Evolutionary conservation across 2,797 vertebrate species (phyloP), one percentile per base, ranked within the genome.

Genomic region (Siniperca scherzeri): DNA sequence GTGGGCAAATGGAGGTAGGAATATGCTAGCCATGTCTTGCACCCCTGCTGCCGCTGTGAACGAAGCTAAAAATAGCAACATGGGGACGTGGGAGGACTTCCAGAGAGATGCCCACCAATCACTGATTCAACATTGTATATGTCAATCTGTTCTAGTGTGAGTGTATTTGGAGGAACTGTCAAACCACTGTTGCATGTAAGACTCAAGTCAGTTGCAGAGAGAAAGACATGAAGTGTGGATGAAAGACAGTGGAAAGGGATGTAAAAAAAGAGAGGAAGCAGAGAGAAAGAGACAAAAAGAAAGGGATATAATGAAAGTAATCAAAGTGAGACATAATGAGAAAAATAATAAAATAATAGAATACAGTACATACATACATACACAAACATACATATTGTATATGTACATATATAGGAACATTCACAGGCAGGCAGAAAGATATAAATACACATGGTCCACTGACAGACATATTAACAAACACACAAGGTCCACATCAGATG

Each of bases 1-100:
- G 9, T 73, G 71, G 83, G 76, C 74, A 89, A 88, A 90, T 87
- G 70, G 77, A 89, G 56, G 67, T 30, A 77, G 70, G 65, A 87
- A 76, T 79, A 88, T 85, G 87, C 70, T 30, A 77, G 78, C 83
- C 86, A 89, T 62, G 59, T 90, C 79, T 83, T 65, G 55, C 79
- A 65, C 55, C 81, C 61, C 70, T 61, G 52, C 69, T 81, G 80
- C 68, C 73, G 78, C 81, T 65, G 69, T 85, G 86, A 91, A 91
- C 88, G 72, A 80, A 83, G 64, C 80, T 87, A 89, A 88, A 92
- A 89, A 91, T 91, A 93, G 87, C 40, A 75, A 77, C 56, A 60
- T 21, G 38, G 13, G 70, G 61, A 80, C 44, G 36, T 75, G 79
- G 64, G 80, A 85, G 53, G 79, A 68, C 88, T 88, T 88, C 74